phyloP scores from a whole-genome alignment of 92 coral and sea anemone genomes.

The Hydrozoanthus gracilis region DNA sequence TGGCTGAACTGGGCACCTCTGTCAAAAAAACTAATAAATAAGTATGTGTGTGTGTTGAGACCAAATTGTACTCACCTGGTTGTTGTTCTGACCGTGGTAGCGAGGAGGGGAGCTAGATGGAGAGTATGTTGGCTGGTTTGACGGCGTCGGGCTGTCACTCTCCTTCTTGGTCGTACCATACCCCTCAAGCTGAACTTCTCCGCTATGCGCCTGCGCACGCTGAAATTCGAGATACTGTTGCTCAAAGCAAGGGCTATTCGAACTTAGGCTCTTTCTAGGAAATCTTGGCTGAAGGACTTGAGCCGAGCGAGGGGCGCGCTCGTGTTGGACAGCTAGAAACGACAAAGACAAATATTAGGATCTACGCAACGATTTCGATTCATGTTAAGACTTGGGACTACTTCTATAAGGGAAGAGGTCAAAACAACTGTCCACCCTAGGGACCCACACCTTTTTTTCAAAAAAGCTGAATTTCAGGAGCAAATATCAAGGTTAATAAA shows the following conservation, averaged over 20 bases:
- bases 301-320: conserved; percentile 96
- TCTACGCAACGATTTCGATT: no score
- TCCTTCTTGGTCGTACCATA: conserved; percentile 32
- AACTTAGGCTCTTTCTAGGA: background rate
- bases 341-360: background rate
- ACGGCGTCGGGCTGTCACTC: background rate
- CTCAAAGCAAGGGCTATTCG: conserved; percentile 26
- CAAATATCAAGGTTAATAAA: no score
- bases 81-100: conserved; percentile 87
- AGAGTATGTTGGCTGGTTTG: conserved; percentile 45
- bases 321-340: conserved; percentile 95
- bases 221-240: conserved; percentile 22
- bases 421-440: no score
- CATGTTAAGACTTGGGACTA: no score
- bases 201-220: conserved; percentile 37
- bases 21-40: no score
- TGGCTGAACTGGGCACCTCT: no score
- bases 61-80: background rate
- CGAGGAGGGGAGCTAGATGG: conserved; percentile 69
- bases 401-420: no score
- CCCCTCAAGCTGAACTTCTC: conserved; percentile 34
- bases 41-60: no score
- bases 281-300: conserved; percentile 68
- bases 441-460: background rate
- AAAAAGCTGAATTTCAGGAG: background rate